Evolutionary conservation across 2,888 invertebrate genomes (phyloP).

Genomic region (Globia sparganii): DNA sequence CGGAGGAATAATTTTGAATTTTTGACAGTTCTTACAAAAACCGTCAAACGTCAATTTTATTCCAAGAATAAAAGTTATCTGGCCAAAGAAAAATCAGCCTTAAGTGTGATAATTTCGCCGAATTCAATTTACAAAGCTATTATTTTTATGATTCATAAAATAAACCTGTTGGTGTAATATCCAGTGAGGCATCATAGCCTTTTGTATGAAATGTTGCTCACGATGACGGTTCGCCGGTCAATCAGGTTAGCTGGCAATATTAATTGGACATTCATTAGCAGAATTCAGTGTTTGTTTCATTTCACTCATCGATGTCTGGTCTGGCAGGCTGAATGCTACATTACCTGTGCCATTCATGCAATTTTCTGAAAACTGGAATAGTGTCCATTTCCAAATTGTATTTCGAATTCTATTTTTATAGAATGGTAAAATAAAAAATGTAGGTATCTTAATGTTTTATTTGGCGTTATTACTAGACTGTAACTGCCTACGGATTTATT

Average conservation of each 20-base stretch:
- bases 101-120: constrained; percentile 19
- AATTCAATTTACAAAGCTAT: constrained; percentile 48
- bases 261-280: constrained; percentile 66
- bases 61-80: too few species aligned
- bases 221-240: constrained; percentile 40
- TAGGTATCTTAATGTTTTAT: not conserved
- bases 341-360: constrained; percentile 43
- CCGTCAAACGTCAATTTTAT: too few species aligned
- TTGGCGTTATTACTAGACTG: not conserved
- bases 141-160: constrained; percentile 51
- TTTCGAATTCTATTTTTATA: constrained; percentile 1
- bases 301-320: constrained; percentile 34
- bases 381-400: constrained; percentile 22
- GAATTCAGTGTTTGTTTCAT: constrained; percentile 54
- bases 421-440: not conserved
- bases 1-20: too few species aligned
- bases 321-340: constrained; percentile 35
- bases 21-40: too few species aligned
- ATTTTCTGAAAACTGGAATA: constrained; percentile 14
- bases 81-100: too few species aligned
- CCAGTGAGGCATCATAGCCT: constrained; percentile 26
- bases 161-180: constrained; percentile 24
- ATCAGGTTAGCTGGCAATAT: constrained; percentile 45
- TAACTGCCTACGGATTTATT: not conserved
- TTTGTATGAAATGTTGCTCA: constrained; percentile 52